Evolutionary conservation across 1,140 invertebrate genomes (phyloP), one percentile per base, ranked within the genome.

Genomic region (Drosophila pectinifera): DNA sequence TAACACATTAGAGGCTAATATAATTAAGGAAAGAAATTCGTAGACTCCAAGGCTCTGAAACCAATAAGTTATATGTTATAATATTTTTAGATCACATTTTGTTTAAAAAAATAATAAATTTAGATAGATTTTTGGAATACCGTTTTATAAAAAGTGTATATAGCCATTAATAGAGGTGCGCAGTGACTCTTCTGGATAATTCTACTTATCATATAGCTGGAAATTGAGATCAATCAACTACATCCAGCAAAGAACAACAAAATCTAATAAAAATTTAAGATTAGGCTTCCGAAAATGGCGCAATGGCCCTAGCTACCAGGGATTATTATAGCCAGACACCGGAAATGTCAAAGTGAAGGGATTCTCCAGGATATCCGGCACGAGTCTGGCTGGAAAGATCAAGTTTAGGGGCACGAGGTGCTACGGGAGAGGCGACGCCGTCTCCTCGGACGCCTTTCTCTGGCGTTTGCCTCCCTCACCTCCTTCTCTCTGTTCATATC

Each of bases 401-500:
- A 18, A 4, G 18, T 6, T 18, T 11, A 5, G 48, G 18, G 7
- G 4, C 18, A 10, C 1, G 49, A 53, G 31, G 49, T 6, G 20
- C 49, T 53, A 4, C 49, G 11, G 1, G 11, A 51, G 5, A 2
- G 3, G 11, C 16, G 48, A 20, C 28, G 48, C 18, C 48, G 28
- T 2, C 26, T 16, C 16, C 3, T 38, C 10, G 7, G 16, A 11
- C 10, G 22, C 16, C 18, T 22, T 55, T 0, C 53, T 31, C 28
- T 55, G 42, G 4, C 10, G 6, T 8, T 5, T 8, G 28, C 28
- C 2, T 34, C 31, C 2, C n/a, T 8, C n/a, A 70, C 4, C 26
- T 77, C 73, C 18, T 16, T 31, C 48, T 78, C 75, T 4, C 39
- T 31, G 20, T 22, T 11, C 28, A 77, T 7, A 16, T 78, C 73